Conservation (phyloP, 2,113 vertebrate species). For the Zonotrichia leucophrys region DNA sequence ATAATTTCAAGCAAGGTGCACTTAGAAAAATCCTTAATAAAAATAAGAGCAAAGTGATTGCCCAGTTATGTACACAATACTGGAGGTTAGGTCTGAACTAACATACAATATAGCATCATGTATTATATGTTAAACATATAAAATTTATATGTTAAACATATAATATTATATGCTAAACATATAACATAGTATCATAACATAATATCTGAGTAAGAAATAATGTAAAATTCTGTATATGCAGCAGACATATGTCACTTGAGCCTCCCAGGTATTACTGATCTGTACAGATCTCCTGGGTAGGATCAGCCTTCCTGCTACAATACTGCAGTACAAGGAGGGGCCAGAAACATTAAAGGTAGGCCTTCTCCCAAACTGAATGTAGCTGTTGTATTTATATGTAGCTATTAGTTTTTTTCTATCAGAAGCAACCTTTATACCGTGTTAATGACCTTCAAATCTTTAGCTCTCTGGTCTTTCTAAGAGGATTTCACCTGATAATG, state of each 20-base stretch:
- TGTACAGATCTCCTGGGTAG: not conserved
- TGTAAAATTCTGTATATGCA: not conserved
- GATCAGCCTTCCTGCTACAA: not conserved
- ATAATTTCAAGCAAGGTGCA: not conserved
- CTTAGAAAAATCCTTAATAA: not conserved
- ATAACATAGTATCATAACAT: too few species aligned
- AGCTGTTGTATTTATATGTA: not conserved
- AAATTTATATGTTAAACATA: too few species aligned
- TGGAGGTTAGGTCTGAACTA: not conserved
- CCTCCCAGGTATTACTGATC: fast-evolving
- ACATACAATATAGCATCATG: not conserved
- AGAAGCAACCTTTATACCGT: not conserved
- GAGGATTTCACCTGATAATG: not conserved
- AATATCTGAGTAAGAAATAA: not conserved
- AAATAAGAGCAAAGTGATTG: not conserved
- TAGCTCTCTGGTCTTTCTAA: not conserved
- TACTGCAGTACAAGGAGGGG: not conserved
- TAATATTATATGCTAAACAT: too few species aligned
- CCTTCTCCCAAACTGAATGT: not conserved
- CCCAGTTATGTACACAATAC: not conserved
- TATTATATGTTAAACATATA: too few species aligned
- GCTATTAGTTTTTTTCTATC: not conserved
- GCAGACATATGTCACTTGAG: not conserved
- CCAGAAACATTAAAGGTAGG: not conserved
- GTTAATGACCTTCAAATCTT: not conserved